A percentile compares a stretch with the other conserved stretches of the same genome.
These are phyloP conservation scores for Chelonia mydas DNA, from an alignment of 2,797 vertebrate genomes.

Conservation along the genomic window DNA sequence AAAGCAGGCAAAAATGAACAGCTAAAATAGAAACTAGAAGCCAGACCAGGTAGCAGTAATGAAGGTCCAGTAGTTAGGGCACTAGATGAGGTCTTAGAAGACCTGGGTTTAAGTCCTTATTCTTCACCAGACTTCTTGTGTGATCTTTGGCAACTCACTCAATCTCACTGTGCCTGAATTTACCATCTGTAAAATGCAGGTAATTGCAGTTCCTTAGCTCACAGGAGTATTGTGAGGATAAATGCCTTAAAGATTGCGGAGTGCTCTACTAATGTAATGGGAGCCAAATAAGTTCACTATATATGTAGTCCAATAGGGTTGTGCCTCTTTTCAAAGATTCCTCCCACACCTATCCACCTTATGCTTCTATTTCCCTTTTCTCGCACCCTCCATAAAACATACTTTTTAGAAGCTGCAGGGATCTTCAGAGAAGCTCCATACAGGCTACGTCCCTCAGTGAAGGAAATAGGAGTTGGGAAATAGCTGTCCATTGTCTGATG, in stretches of 20 bases:
- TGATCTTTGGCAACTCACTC: not conserved
- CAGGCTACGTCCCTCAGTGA: not conserved
- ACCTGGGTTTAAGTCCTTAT: accelerated
- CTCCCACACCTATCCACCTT: not conserved
- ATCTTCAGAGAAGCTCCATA: not conserved
- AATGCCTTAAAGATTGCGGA: not conserved
- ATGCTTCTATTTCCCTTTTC: not conserved
- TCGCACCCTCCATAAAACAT: not conserved
- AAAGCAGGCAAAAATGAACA: not conserved
- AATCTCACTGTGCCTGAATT: not conserved
- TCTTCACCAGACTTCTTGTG: not conserved
- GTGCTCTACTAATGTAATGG: not conserved
- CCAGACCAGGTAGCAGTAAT: not conserved
- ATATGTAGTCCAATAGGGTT: not conserved
- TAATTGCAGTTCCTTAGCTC: not conserved
- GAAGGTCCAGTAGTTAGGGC: not conserved
- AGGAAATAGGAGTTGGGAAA: not conserved
- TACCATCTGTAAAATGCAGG: not conserved
- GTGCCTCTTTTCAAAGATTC: not conserved
- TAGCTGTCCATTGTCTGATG: not conserved
- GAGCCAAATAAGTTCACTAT: not conserved
- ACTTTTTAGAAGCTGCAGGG: not conserved
- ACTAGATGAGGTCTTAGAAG: not conserved
- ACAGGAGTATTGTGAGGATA: not conserved
- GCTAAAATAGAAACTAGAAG: not conserved